Base-by-base conservation (phyloP, 1,140 invertebrate genomes). In the Trichogramma pretiosum region DNA sequence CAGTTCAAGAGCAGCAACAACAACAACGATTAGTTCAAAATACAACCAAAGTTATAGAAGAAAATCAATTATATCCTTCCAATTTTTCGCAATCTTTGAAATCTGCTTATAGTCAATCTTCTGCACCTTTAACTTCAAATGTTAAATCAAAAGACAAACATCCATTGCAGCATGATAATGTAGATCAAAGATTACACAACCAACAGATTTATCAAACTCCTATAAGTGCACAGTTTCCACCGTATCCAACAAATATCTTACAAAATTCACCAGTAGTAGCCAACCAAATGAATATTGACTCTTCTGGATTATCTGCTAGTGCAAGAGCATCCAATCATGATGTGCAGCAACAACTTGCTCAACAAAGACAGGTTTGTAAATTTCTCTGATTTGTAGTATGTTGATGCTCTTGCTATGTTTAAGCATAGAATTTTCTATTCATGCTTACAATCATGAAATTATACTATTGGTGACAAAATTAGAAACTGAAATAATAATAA, bases 101-200 rank as follows among this genome's bases (percentile, higher is more conserved):
- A 18, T 48, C 47, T 13, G 5, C 61, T 5, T 63, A 62, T 38
- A 40, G 63, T 1, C 58, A 59, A 40, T 50, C 60, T 2, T 41
- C 66, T 3, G 47, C 55, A 10, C 41, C 53, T 16, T 36, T 56
- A 0, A 42, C 58, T 3, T 34, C 57, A 3, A 59, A 50, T 19
- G 64, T 64, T 0, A 69, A 70, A 28, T 47, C 63, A 1, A 61
- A 66, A 9, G 67, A 69, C 7, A 70, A 70, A 35, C 59, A 23
- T 19, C 34, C 30, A 21, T 65, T 69, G n/a, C 63, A 67, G 21
- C 57, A 62, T 63, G 68, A 23, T 36, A 23, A 24, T n/a, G 40
- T 37, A 22, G 53, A 13, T 48, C 65, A 26, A 55, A 48, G 41
- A 60, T 1, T 61, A 57, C 24, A 43, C 56, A 67, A 66, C 40